Percentiles rank a stretch among this genome's conserved stretches.
Conservation (phyloP, 2,797 vertebrate species). For the Diplodus puntazzo region DNA sequence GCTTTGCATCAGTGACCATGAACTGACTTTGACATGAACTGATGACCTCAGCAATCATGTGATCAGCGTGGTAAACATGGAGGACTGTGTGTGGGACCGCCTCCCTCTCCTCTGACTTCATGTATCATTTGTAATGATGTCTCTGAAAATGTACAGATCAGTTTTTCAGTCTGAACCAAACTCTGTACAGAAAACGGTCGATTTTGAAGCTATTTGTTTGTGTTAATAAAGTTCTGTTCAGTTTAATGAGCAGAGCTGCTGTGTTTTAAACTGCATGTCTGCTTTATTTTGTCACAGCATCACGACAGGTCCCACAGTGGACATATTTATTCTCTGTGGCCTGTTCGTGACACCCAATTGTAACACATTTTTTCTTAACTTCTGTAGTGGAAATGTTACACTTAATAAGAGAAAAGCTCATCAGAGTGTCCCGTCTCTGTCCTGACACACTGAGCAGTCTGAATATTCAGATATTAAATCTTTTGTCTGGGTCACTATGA, state of each 20-base stretch:
- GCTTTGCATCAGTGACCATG: neutral
- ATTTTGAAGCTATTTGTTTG: conserved; percentile 4
- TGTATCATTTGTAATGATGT: conserved; percentile 20
- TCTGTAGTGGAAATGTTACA: too few relatives aligned
- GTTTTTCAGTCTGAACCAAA: conserved; percentile 33
- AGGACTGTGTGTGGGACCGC: neutral
- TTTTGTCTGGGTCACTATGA: too few relatives aligned
- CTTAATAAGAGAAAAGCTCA: too few relatives aligned
- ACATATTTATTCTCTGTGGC: neutral
- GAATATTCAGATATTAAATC: too few relatives aligned
- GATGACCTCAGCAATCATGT: conserved; percentile 33
- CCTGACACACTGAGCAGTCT: too few relatives aligned
- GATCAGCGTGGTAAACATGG: neutral
- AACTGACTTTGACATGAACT: conserved; percentile 11
- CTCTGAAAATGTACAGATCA: conserved; percentile 14
- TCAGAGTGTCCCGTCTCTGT: too few relatives aligned
- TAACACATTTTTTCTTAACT: too few relatives aligned
- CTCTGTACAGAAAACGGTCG: neutral
- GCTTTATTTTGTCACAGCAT: neutral
- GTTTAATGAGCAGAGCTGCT: conserved; percentile 69
- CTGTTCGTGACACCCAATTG: too few relatives aligned
- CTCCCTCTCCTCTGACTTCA: neutral
- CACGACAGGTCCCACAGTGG: conserved; percentile 4
- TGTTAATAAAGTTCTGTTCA: conserved; percentile 60
- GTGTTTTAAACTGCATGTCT: neutral